Conservation (phyloP, 2,113 vertebrate species). For the Microtus ochrogaster region DNA sequence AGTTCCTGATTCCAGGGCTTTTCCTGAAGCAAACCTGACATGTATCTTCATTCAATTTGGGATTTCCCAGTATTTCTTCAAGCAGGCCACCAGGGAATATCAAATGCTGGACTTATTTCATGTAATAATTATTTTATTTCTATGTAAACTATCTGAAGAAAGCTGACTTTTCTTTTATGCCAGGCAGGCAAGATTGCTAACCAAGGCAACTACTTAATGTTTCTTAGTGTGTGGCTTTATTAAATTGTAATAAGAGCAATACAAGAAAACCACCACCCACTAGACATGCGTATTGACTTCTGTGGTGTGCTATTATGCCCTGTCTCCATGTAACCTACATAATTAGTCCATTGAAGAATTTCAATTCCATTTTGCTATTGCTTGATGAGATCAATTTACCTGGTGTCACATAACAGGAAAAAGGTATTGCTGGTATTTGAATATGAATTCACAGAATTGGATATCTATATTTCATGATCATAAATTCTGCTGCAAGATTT, state of each 20-base stretch:
- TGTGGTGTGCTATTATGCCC: neutral
- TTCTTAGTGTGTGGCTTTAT: neutral
- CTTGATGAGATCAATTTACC: neutral
- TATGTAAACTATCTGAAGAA: neutral
- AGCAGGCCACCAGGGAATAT: neutral
- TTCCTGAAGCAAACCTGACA: neutral
- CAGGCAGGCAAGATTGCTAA: neutral
- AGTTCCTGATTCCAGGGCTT: neutral
- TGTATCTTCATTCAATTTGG: neutral
- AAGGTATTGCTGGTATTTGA: neutral
- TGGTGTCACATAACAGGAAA: neutral
- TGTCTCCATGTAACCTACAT: neutral
- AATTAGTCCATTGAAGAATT: neutral
- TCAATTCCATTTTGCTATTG: neutral
- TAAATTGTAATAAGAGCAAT: neutral
- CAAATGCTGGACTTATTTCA: neutral
- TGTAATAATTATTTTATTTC: neutral
- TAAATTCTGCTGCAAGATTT: neutral
- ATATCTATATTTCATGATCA: neutral
- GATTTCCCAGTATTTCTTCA: neutral
- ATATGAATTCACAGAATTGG: slow-evolving; percentile 15
- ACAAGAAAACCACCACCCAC: neutral
- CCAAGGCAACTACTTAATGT: neutral
- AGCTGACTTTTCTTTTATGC: neutral
- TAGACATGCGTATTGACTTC: neutral